These are phyloP conservation scores for Mesoclemmys tuberculata DNA, from an alignment of 2,113 vertebrate species.

Conservation along the genomic window DNA sequence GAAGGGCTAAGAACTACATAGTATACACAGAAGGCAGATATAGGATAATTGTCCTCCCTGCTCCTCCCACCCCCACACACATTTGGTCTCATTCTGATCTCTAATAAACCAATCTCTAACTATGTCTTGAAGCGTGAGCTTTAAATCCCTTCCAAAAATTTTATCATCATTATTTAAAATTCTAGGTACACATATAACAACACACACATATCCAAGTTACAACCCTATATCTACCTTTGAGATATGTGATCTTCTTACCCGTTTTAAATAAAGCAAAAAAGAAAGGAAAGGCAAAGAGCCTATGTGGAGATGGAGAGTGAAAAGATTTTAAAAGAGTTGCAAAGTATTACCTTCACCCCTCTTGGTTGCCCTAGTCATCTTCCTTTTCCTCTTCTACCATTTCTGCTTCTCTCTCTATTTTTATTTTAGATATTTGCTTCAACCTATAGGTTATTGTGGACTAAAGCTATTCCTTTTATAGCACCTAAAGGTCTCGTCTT, in stretches of 20 bases:
- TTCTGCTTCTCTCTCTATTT: background rate
- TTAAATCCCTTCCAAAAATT: background rate
- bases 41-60: background rate
- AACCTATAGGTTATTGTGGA: background rate
- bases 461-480: background rate
- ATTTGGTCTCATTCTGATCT: background rate
- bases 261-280: background rate
- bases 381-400: background rate
- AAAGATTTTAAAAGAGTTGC: background rate
- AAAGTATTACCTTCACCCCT: rapidly evolving
- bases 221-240: background rate
- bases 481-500: background rate
- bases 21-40: background rate
- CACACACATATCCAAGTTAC: background rate
- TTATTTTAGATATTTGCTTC: background rate
- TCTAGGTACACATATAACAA: background rate
- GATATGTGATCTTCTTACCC: background rate
- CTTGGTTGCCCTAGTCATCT: background rate
- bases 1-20: background rate
- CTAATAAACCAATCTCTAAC: background rate
- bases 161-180: background rate
- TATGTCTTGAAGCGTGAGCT: background rate
- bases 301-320: background rate
- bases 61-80: background rate
- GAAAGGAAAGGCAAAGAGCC: background rate